Evolutionary conservation across 2,113 vertebrate genomes (phyloP), one percentile per base, ranked within the genome.

Genomic region (Vulpes lagopus): DNA sequence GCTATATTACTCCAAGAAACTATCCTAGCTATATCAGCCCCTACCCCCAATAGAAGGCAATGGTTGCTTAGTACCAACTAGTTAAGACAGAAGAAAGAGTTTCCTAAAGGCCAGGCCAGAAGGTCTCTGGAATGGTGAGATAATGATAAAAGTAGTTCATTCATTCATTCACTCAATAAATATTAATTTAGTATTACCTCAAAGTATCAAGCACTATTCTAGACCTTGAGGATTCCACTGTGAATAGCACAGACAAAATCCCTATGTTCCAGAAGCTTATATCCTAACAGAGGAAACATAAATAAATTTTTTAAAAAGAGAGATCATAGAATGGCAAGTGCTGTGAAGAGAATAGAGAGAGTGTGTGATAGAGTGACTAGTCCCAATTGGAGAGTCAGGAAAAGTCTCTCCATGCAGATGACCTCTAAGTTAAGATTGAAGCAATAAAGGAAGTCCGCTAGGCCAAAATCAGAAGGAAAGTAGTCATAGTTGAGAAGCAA

Each of bases 191-290:
- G 57, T 80, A 76, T 43, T 59, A 67, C 16, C 11, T 57, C 43
- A 43, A n/a, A 53, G 12, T 60, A 60, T 73, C 22, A n/a, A 64
- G 20, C 11, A 25, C 30, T 73, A 2, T n/a, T 60, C 38, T 60
- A 94, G 60, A 83, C 64, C 38, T 20, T 32, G 27, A 7, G 15
- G 71, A 89, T 80, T 89, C 69, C 23, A 6, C n/a, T 71, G 2
- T 57, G 30, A 94, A 81, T 25, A 76, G 64, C 62, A 97, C 23
- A 71, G 71, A 73, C 64, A 81, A 80, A 81, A 89, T 60, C 30
- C 32, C 32, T 76, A 43, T 27, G 30, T 22, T 53, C 27, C 59
- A 85, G 62, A 35, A 55, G 3, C 12, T 76, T 94, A 76, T 53
- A 43, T 73, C 88, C 53, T 69, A 87, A 67, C 20, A 74, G 43